Base-by-base conservation (phyloP, 2,113 vertebrate genomes). In the Odontesthes bonariensis region DNA sequence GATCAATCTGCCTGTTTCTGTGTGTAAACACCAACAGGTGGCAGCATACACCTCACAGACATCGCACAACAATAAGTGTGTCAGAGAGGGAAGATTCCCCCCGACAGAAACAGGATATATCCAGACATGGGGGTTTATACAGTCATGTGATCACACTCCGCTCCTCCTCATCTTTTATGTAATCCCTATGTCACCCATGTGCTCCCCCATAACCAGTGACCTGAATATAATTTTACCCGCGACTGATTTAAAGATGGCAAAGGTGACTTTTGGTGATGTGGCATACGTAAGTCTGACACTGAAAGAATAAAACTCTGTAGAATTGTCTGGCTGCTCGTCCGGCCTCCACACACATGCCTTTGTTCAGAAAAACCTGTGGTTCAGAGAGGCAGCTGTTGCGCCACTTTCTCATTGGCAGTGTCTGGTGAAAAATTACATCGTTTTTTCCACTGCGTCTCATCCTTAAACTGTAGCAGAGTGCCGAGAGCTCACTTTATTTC, bases 111-210 rank as follows among this genome's bases (percentile, higher is more conserved):
- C 65, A 82, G 69, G 80, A 84, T 83, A 81, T 76, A 62, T 77
- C 71, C 72, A 84, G 69, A 85, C 65, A 69, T 58, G 62, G 79
- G 66, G 69, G 66, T 76, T 80, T 69, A 58, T 31, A 2, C 23
- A 65, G 69, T 91, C 90, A 94, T 32, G 77, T 92, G 85, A 86
- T 70, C 79, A 65, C 5, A 8, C 57, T 69, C 63, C 63, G 73
- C 76, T 81, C 82, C 82, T 86, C 75, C 81, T 79, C 32, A 9
- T 70, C 77, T 80, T 81, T 91, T 91, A 89, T 79, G 74, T 90
- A 85, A 90, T 85, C 77, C 66, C 62, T 64, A 33, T 55, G 71
- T 79, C 72, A 55, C 53, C 81, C 82, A 76, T 89, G 85, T 86
- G 70, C 69, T 72, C 60, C 75, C 72, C 22, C 46, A 19, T 38